Percentiles rank a stretch among this genome's conserved stretches.
Conservation (phyloP, 2,113 vertebrate species). For the Sturnus vulgaris region DNA sequence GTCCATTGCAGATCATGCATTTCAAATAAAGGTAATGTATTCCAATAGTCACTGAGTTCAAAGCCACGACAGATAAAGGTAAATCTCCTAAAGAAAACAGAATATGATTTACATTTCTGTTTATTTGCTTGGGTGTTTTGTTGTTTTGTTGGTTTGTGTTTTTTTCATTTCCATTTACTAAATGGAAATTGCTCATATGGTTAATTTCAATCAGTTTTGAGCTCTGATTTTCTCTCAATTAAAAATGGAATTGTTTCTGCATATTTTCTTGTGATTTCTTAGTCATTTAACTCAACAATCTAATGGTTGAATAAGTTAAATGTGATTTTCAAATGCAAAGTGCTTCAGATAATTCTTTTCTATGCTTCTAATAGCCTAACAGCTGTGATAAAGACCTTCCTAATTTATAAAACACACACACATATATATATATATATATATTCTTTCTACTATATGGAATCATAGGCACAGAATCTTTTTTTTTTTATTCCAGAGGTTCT, state of each 20-base stretch:
- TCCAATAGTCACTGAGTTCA: background rate
- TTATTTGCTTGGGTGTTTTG: background rate
- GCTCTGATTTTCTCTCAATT: slow-evolving; percentile 17
- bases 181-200: background rate
- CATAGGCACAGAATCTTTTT: background rate
- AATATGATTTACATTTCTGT: background rate
- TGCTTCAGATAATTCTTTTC: slow-evolving; percentile 21
- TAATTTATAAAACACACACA: background rate
- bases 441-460: background rate
- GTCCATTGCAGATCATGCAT: background rate
- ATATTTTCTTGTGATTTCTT: slow-evolving; percentile 15
- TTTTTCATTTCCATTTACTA: background rate
- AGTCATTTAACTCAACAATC: background rate
- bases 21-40: background rate
- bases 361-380: background rate
- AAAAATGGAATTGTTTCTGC: slow-evolving; percentile 26
- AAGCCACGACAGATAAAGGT: background rate
- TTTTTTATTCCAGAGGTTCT: background rate
- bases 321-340: slow-evolving; percentile 15
- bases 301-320: slow-evolving; percentile 29
- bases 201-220: slow-evolving; percentile 25
- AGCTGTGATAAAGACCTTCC: background rate
- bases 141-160: background rate
- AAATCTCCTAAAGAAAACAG: background rate
- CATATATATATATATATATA: background rate